These are phyloP conservation scores for Carlito syrichta DNA, from an alignment of 2,113 vertebrate species.

Conservation along the genomic window DNA sequence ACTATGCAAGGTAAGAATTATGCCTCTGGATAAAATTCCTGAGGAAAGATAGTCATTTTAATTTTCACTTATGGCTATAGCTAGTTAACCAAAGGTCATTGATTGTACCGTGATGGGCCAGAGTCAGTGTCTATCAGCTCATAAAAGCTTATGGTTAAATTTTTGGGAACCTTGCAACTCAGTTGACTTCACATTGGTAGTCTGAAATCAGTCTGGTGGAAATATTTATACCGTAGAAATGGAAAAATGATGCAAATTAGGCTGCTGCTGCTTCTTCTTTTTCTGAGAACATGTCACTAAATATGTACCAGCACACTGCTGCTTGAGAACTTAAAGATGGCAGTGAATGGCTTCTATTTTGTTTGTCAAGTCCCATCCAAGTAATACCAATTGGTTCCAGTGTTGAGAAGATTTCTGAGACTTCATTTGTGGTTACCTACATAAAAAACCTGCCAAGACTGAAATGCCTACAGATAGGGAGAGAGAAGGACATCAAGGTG, in stretches of 20 bases:
- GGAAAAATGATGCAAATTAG: background rate
- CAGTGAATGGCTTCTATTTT: background rate
- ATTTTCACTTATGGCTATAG: background rate
- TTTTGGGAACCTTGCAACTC: slow-evolving; percentile 2
- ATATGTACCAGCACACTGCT: background rate
- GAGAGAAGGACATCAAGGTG: too few species aligned
- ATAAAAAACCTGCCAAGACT: background rate
- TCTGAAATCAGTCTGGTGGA: background rate
- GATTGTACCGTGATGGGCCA: background rate
- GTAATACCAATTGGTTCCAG: background rate
- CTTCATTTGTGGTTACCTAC: background rate
- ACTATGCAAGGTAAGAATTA: background rate
- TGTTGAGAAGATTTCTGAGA: background rate
- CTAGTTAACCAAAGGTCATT: background rate
- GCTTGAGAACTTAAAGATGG: background rate
- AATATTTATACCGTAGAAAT: background rate
- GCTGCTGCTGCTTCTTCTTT: background rate
- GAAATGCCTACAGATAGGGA: background rate
- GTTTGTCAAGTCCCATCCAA: background rate
- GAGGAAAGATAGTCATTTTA: background rate
- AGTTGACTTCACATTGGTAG: background rate
- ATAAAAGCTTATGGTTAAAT: background rate
- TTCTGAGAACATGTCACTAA: background rate
- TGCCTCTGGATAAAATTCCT: background rate
- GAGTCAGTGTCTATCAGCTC: background rate